phyloP scores from a whole-genome alignment of 1,140 invertebrate species.

The Pachyrhynchus sulphureomaculatus region DNA sequence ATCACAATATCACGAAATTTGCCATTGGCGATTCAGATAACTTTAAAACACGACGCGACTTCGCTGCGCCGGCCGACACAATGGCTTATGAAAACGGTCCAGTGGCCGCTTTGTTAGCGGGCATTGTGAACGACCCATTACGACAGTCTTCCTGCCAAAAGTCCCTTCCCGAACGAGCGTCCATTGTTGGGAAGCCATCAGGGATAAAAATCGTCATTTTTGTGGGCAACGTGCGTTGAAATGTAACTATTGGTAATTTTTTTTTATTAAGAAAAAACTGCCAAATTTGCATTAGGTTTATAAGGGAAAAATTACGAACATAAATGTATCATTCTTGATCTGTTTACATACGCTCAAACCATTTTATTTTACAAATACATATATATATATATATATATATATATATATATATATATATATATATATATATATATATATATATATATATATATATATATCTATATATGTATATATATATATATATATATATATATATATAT shows the following conservation, averaged over 20 bases:
- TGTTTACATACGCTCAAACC: too few relatives aligned
- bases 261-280: not conserved
- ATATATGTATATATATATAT: too few relatives aligned
- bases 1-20: too few relatives aligned
- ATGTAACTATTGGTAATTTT: slow-evolving; percentile 31
- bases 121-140: slow-evolving; percentile 48
- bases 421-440: too few relatives aligned
- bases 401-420: too few relatives aligned
- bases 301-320: too few relatives aligned
- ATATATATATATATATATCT: too few relatives aligned
- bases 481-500: too few relatives aligned
- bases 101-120: slow-evolving; percentile 46
- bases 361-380: too few relatives aligned
- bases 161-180: slow-evolving; percentile 34
- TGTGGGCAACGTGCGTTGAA: slow-evolving; percentile 43
- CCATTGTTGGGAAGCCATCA: slow-evolving; percentile 47
- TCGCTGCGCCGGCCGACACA: slow-evolving; percentile 41
- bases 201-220: slow-evolving; percentile 48
- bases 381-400: too few relatives aligned
- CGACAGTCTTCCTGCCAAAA: slow-evolving; percentile 41
- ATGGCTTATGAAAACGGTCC: slow-evolving; percentile 50
- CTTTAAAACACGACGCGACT: not conserved
- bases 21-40: not conserved
- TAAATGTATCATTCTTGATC: too few relatives aligned
- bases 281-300: not conserved